Evolutionary conservation across 1,140 invertebrate species (phyloP).

Genomic region (Trichoplusia ni): DNA sequence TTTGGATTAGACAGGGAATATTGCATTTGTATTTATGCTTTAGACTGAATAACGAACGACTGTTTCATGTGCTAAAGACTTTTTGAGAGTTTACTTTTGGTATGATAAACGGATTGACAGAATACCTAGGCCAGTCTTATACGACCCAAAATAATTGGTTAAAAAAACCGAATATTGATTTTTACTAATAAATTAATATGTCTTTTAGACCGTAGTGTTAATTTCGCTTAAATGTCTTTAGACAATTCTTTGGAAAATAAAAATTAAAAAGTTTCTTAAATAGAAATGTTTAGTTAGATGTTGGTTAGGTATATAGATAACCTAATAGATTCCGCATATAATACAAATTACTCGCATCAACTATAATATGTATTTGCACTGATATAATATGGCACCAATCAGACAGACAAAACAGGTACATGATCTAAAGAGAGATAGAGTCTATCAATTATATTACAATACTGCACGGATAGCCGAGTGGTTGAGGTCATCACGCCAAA

Average conservation of each 20-base stretch:
- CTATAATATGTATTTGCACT: too few species aligned
- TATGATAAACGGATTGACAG: conserved; percentile 18
- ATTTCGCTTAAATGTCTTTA: too few species aligned
- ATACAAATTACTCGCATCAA: too few species aligned
- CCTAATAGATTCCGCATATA: too few species aligned
- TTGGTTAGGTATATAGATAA: too few species aligned
- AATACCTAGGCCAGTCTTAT: background rate
- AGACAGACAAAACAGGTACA: too few species aligned
- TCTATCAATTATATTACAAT: too few species aligned
- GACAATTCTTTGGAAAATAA: background rate
- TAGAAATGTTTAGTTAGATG: background rate
- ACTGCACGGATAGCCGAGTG: too few species aligned
- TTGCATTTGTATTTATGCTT: conserved; percentile 58
- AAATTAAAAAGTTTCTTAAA: background rate
- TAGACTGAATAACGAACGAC: conserved; percentile 56
- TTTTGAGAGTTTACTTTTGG: conserved; percentile 42
- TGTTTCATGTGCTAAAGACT: conserved; percentile 62
- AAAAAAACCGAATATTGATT: background rate
- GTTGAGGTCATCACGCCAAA: too few species aligned
- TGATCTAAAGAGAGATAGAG: too few species aligned
- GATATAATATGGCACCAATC: too few species aligned
- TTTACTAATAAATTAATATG: conserved; percentile 1
- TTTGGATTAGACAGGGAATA: conserved; percentile 48
- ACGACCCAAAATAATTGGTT: background rate
- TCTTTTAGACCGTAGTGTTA: conserved; percentile 5